Evolutionary conservation across 2,113 vertebrate species (phyloP), one percentile per base, ranked within the genome.

Genomic region (Python bivittatus): DNA sequence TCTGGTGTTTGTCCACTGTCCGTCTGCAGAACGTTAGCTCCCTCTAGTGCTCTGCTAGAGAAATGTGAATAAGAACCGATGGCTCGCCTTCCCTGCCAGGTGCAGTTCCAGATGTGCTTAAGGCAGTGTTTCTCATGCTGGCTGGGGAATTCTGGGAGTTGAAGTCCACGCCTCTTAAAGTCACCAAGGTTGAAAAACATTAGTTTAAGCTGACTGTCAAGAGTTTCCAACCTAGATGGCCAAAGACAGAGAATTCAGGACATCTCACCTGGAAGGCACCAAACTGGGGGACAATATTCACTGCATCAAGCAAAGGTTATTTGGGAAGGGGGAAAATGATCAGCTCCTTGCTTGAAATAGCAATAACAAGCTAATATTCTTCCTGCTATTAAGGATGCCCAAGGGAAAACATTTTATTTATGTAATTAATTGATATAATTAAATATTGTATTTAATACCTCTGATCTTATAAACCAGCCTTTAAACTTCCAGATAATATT

Each of bases 21-120:
- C 56, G 90, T 58, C 29, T 56, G 23, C 13, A 57, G 6, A 42
- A n/a, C 85, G 88, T 88, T 72, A 94, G 79, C 88, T 92, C 89
- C 92, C 89, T 91, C 92, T 96, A 88, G 88, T 0, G 0, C 54
- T 90, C 89, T 27, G 1, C 92, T 52, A 85, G 60, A 88, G 33
- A 86, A 93, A 94, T 1, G 2, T 15, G 60, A 42, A 38, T 4
- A 3, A 20, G 17, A 79, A 20, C 68, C 7, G n/a, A 79, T 1
- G 56, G 56, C 56, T 57, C 56, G 1, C 56, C 56, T 56, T 56
- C 54, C 54, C n/a, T n/a, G n/a, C n/a, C n/a, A n/a, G 68, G 1
- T 7, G n/a, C n/a, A n/a, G n/a, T 72, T 53, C 84, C 84, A 53
- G 27, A 17, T 29, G 44, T 29, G 44, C 54, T 29, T 33, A 54